Conservation (phyloP, 92 coral and sea anemone species). For the Anthopleura xanthogrammica region DNA sequence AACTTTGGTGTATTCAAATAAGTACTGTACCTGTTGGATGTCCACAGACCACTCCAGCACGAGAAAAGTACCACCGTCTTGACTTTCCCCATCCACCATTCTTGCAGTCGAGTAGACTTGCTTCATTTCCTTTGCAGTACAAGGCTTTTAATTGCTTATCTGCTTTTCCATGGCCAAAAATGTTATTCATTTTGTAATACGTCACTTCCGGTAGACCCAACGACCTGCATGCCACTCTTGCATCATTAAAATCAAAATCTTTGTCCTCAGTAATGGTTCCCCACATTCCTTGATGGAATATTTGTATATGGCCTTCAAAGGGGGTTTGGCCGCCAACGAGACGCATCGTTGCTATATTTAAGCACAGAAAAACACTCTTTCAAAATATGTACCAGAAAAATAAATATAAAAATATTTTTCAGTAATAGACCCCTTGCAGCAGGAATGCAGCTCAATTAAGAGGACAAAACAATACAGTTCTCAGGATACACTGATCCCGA, state of each 20-base stretch:
- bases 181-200: neutral
- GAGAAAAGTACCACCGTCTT: neutral
- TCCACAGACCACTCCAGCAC: constrained; percentile 25
- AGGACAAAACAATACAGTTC: neutral
- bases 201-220: neutral
- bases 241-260: neutral
- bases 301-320: neutral
- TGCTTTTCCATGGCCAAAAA: neutral
- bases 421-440: no score
- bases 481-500: neutral
- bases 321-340: neutral
- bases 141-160: neutral
- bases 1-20: neutral
- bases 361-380: neutral
- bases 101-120: constrained; percentile 3
- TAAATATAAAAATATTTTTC: no score
- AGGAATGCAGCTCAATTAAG: neutral
- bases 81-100: constrained; percentile 16
- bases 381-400: neutral
- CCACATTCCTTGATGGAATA: neutral
- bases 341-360: neutral
- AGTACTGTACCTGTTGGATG: constrained; percentile 8
- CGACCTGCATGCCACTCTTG: neutral
- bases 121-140: neutral
- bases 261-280: neutral